A percentile compares a stretch with the other conserved stretches of the same genome.
phyloP scores from a whole-genome alignment of 2,797 vertebrate genomes.

The Phalloptychus januarius region DNA sequence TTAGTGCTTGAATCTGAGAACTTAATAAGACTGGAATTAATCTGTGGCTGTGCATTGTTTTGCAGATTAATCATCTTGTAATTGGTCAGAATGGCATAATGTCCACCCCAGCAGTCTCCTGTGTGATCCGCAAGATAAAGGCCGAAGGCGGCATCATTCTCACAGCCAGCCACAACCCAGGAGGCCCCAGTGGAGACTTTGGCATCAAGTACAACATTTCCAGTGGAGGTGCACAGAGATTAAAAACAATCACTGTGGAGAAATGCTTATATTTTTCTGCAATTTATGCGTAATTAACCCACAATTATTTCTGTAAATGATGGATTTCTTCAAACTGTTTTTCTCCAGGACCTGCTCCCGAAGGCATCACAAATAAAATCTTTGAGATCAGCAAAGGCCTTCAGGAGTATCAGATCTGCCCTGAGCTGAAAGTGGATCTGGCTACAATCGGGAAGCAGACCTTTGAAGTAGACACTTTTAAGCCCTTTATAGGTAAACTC shows the following conservation, averaged over 20 bases:
- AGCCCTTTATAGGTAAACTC: slow-evolving; percentile 89
- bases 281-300: not conserved
- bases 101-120: slow-evolving; percentile 97
- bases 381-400: slow-evolving; percentile 95
- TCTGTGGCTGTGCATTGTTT: not conserved
- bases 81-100: slow-evolving; percentile 98
- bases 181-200: slow-evolving; percentile 94
- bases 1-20: not conserved
- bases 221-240: slow-evolving; percentile 86
- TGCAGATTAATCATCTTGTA: slow-evolving; percentile 90
- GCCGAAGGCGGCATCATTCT: slow-evolving; percentile 97
- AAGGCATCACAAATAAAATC: slow-evolving; percentile 95
- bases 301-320: not conserved
- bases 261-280: not conserved
- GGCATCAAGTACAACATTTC: slow-evolving; percentile 98
- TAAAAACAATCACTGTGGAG: not conserved
- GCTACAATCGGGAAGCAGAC: slow-evolving; percentile 92
- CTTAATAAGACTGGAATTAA: not conserved
- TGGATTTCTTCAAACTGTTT: not conserved
- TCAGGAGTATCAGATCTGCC: slow-evolving; percentile 95
- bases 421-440: slow-evolving; percentile 92
- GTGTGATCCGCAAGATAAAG: slow-evolving; percentile 95
- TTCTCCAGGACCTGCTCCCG: slow-evolving; percentile 91
- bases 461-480: slow-evolving; percentile 95
- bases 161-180: slow-evolving; percentile 97